These are phyloP conservation scores for Steromphala cineraria DNA, from an alignment of 2,888 invertebrate genomes.

Conservation along the genomic window DNA sequence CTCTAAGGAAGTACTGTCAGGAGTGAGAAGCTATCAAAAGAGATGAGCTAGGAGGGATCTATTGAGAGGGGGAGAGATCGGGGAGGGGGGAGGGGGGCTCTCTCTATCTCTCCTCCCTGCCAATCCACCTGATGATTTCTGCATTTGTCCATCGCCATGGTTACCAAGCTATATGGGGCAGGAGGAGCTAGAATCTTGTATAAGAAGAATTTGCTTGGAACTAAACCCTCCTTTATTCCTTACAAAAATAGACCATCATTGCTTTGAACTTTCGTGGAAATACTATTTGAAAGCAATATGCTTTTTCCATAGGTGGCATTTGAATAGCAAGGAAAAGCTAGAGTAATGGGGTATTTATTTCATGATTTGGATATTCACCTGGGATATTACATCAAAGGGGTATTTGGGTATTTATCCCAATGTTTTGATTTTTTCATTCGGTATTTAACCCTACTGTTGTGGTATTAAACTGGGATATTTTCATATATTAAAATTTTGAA, in stretches of 20 bases:
- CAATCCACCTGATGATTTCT: slow-evolving; percentile 23
- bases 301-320: neutral
- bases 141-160: slow-evolving; percentile 22
- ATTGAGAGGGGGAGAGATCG: neutral
- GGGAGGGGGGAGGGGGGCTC: neutral
- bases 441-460: too few relatives aligned
- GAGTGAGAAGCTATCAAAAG: too few relatives aligned
- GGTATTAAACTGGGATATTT: too few relatives aligned
- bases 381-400: too few relatives aligned
- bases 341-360: too few relatives aligned
- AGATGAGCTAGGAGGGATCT: neutral
- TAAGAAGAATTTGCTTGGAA: slow-evolving; percentile 8
- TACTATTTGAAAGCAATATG: slow-evolving; percentile 15
- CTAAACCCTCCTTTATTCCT: neutral
- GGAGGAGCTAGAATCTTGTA: neutral
- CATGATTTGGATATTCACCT: too few relatives aligned
- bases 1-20: too few relatives aligned
- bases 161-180: slow-evolving; percentile 25
- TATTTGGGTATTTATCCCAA: too few relatives aligned
- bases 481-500: too few relatives aligned
- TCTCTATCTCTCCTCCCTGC: neutral
- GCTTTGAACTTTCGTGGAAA: slow-evolving; percentile 15
- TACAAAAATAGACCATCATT: neutral
- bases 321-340: neutral
- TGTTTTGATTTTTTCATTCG: too few relatives aligned